Evolutionary conservation across 2,113 vertebrate species (phyloP), one percentile per base, ranked within the genome.

Genomic region (Eretmochelys imbricata): DNA sequence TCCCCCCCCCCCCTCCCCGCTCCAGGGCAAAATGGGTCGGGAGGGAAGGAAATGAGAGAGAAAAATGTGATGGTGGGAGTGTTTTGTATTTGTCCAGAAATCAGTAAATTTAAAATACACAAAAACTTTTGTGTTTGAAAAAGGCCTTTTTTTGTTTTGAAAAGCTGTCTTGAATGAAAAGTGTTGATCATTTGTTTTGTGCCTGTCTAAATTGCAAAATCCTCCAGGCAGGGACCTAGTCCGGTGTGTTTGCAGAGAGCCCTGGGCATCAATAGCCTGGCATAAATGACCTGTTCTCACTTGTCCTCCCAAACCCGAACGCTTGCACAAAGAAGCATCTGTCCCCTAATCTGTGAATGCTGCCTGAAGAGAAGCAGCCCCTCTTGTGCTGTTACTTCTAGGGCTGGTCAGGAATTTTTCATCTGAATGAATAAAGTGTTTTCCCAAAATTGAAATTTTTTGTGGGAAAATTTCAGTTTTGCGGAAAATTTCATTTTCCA

Each of bases 101-200:
- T 22, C 8, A 1, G 11, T 11, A 50, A 38, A 4, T 50, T 85
- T 4, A 72, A 42, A 91, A n/a, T 0, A 14, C 29, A 1, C 0
- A 5, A 13, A 24, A 38, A 55, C 53, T 31, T 57, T n/a, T 1
- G 5, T 12, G 14, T 80, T 50, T 38, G 69, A 38, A 22, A n/a
- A 72, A 72, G 9, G 7, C 17, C n/a, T 10, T 22, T 19, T 38
- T 42, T 35, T 55, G 20, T 57, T 57, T 57, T 24, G 4, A 48
- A 35, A 50, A 4, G 31, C 35, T 22, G 13, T 12, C 57, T 1
- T 1, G 8, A 2, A 80, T 6, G 79, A 48, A 48, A 82, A 50
- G 10, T 42, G 2, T 8, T 8, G 1, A 20, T 54, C 0, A 0
- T 82, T 57, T 1, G 1, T 0, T 8, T 49, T 46, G 72, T 46